Evolutionary conservation across 2,797 vertebrate species (phyloP), one percentile per base, ranked within the genome.

Genomic region (Falco rusticolus): DNA sequence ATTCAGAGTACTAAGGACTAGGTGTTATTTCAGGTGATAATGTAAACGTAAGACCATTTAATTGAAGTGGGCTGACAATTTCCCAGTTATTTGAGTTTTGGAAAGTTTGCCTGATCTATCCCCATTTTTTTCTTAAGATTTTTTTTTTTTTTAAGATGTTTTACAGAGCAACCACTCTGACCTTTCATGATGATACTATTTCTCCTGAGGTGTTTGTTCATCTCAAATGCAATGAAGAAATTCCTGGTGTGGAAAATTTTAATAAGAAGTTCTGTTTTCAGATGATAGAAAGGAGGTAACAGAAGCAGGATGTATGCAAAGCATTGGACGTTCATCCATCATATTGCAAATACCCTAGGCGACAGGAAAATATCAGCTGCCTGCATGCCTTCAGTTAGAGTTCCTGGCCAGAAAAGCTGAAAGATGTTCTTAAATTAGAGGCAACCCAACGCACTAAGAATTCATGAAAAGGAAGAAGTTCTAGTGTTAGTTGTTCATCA

Each of bases 201-300:
- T 92, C 86, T 94, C 84, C 41, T 78, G 71, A 91, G 78, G 50
- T 87, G 53, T 89, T 87, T 94, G 74, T 65, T 96, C 88, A 72
- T 90, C 68, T 92, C 65, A 87, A 80, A 87, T n/a, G 57, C 64
- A 92, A 80, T 87, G 93, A 93, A 89, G 87, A 94, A 80, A 91
- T 71, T 94, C 60, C 60, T 77, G 41, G 28, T 85, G 71, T 78
- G 88, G 64, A 89, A 93, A 89, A 85, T 84, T 93, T 87, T 82
- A 82, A 77, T 72, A 85, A 81, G 41, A 59, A 87, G 41, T 69
- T 85, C 47, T 81, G 41, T 78, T 91, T 96, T 89, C 57, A 56
- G 47, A 54, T 48, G 34, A 85, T 89, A 72, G 80, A 80, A 86
- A 76, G 20, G n/a, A 74, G 26, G 60, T 21, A 87, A 56, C 22